Percentiles rank a stretch among this genome's conserved stretches.
Evolutionary conservation across 2,113 vertebrate genomes (phyloP).

Genomic region (Trochalopteron elliotii): DNA sequence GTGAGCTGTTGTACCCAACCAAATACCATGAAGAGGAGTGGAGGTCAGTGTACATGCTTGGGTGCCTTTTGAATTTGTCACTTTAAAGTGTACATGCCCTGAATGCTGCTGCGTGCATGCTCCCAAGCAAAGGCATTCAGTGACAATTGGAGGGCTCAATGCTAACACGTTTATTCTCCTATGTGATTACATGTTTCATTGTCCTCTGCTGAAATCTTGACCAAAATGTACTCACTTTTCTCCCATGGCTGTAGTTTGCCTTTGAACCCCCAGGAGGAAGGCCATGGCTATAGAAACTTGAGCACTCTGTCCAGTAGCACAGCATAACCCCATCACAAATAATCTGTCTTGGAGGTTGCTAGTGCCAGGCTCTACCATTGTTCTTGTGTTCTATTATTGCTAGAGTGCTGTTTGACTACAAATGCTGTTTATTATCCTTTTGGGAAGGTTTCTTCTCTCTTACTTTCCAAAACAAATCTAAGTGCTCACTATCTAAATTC

Average conservation of each 20-base stretch:
- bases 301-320: neutral
- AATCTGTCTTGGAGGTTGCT: neutral
- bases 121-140: neutral
- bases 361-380: neutral
- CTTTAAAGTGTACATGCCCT: neutral
- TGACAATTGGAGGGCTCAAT: neutral
- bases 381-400: neutral
- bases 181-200: neutral
- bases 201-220: neutral
- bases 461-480: neutral
- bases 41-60: neutral
- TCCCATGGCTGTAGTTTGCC: neutral
- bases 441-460: neutral
- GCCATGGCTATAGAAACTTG: neutral
- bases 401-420: neutral
- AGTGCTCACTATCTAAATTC: neutral
- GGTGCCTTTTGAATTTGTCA: constrained; percentile 21
- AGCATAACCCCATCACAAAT: neutral
- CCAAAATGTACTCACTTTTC: neutral
- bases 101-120: neutral
- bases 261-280: neutral
- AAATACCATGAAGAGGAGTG: constrained; percentile 12
- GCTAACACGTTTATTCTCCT: neutral
- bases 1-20: neutral
- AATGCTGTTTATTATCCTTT: neutral